Evolutionary conservation across 1,140 invertebrate genomes (phyloP), one percentile per base, ranked within the genome.

Genomic region (Tetragnatha versicolor): DNA sequence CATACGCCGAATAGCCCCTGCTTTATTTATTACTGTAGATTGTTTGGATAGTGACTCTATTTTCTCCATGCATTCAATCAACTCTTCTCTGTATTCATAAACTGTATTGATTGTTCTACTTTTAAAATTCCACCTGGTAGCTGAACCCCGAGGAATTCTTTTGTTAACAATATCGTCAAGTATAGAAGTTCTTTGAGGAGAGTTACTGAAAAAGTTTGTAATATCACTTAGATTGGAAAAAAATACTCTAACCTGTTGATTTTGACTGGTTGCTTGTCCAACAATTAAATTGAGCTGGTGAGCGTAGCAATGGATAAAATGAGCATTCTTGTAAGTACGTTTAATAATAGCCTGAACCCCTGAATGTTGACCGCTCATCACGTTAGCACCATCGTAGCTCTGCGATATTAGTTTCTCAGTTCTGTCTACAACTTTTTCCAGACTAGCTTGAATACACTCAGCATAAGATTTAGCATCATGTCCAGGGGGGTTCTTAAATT

Each of bases 271-370:
- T 53, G 20, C 27, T 35, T 63, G 27, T 33, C 7, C n/a, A 10
- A 68, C 3, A 0, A 68, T 49, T 25, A 68, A 47, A 27, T 68
- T 47, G 9, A 68, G 65, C 47, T 2, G 0, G 45, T 49, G 65
- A 22, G 65, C 42, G 22, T 47, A 68, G 35, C 65, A 68, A 47
- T 68, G 37, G 3, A 25, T 20, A 47, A 47, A 47, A 68, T 10
- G 25, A 10, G 37, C 65, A 27, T 47, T 68, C 25, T 20, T 3
- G 31, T 68, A 49, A 45, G 2, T 6, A 4, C 31, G 3, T n/a
- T 68, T 68, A 2, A 68, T 25, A 25, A 45, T 20, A 4, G 4
- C 31, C 27, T 68, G 37, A 10, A 68, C 20, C 3, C 39, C 39
- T 22, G 3, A 10, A 7, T 29, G 3, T 4, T 45, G 0, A 25